Conservation (phyloP, 2,113 vertebrate genomes). For the Bos indicus region DNA sequence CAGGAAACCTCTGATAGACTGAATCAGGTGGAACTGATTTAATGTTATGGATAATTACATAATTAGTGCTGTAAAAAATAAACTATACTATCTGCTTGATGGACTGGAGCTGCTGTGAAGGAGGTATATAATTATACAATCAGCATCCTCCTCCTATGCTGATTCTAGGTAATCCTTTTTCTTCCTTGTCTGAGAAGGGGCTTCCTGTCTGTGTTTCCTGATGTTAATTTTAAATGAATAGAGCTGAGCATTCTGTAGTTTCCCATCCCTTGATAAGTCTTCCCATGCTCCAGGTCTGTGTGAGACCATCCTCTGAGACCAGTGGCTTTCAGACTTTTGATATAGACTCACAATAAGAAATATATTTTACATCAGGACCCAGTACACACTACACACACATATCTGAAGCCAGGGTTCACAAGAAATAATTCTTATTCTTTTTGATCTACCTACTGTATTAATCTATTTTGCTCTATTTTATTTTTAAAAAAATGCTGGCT, state of each 20-base stretch:
- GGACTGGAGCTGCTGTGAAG: slow-evolving; percentile 64
- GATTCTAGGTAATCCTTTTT: slow-evolving; percentile 48
- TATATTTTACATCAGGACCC: neutral
- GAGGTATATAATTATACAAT: slow-evolving; percentile 59
- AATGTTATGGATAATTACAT: slow-evolving; percentile 73
- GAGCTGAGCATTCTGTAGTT: neutral
- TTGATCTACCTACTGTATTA: neutral
- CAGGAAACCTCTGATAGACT: slow-evolving; percentile 63
- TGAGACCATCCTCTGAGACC: neutral
- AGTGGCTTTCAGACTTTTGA: neutral
- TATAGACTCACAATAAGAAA: neutral
- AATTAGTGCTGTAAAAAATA: slow-evolving; percentile 75
- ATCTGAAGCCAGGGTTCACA: neutral
- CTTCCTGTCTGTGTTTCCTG: slow-evolving; percentile 51
- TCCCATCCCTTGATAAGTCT: neutral
- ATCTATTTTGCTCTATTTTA: neutral
- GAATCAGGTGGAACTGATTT: slow-evolving; percentile 70
- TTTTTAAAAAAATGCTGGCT: neutral
- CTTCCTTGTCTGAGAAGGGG: slow-evolving; percentile 8
- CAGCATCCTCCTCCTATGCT: slow-evolving; percentile 43
- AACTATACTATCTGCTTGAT: slow-evolving; percentile 66
- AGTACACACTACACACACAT: neutral
- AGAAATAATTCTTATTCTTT: slow-evolving; percentile 14
- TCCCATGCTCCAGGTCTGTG: neutral
- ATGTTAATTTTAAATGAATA: slow-evolving; percentile 19